Evolutionary conservation across 2,797 vertebrate genomes (phyloP), one percentile per base, ranked within the genome.

Genomic region (Gallinago solitaria): DNA sequence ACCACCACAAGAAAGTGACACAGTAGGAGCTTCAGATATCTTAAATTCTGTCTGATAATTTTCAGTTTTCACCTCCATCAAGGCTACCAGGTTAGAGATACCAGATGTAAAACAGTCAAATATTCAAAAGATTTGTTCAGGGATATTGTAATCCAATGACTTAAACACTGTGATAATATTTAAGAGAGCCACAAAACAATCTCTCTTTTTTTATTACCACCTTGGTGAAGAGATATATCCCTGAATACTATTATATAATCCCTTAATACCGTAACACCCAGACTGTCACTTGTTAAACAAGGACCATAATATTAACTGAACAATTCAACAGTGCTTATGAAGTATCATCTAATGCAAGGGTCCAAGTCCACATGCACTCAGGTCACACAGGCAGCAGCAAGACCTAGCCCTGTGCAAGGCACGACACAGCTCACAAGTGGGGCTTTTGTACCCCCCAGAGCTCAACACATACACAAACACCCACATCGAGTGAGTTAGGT

Each of bases 401-500:
- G 54, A 45, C 21, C 20, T 30, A 39, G n/a, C 57, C 53, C 39
- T 21, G 39, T 16, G 13, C 56, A 76, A 65, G 28, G 35, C 63
- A 75, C 16, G 50, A 33, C 56, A 41, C 37, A 32, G 19, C 28
- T 82, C 57, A 17, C 0, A 6, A 59, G 37, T 2, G 48, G 30
- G 30, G 27, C 56, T 75, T 47, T 30, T 19, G 9, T 8, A 35
- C 9, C 9, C 12, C 39, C 47, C 43, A 60, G 32, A 24, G 12
- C 16, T 33, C 23, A 50, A 71, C 35, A 28, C 7, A 25, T 4
- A 30, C 21, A n/a, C 7, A 13, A 25, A 28, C 15, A 32, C n/a
- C 32, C 54, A n/a, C 4, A 0, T 2, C 51, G 0, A 39, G 16
- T 1, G 3, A 67, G 30, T n/a, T 28, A 60, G 9, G 23, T 37